phyloP scores from a whole-genome alignment of 2,797 vertebrate species.

The Ara ararauna region DNA sequence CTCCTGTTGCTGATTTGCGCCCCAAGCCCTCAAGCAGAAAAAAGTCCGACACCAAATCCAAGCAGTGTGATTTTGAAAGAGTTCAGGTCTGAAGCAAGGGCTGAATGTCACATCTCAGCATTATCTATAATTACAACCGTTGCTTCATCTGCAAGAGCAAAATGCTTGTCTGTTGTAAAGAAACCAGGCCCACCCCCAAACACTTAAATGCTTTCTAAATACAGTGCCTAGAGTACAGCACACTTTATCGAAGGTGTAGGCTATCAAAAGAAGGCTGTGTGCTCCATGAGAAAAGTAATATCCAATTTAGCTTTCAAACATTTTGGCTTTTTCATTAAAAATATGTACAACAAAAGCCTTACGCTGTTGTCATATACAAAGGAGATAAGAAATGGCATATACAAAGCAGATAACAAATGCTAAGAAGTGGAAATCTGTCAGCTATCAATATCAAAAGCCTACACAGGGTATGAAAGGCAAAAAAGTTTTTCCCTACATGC shows the following conservation, averaged over 20 bases:
- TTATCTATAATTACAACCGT: background rate
- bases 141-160: rapidly evolving
- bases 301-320: conserved; percentile 52
- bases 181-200: background rate
- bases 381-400: conserved; percentile 59
- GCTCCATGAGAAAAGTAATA: conserved; percentile 55
- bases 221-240: background rate
- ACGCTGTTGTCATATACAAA: conserved; percentile 28
- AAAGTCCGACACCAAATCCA: background rate
- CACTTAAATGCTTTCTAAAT: background rate
- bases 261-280: conserved; percentile 14
- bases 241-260: background rate
- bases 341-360: conserved; percentile 58
- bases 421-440: conserved; percentile 55
- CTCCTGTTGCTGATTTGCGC: background rate
- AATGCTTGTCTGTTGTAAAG: background rate
- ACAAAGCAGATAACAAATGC: conserved; percentile 63
- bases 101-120: background rate
- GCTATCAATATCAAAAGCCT: conserved; percentile 54
- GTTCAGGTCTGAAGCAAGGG: background rate
- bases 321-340: conserved; percentile 64
- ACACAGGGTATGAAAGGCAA: background rate
- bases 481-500: background rate
- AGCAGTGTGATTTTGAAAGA: background rate
- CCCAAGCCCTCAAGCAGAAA: rapidly evolving